Percentiles rank a stretch among this genome's conserved stretches.
Conservation (phyloP, 2,888 invertebrate genomes). For the Temnothorax ravouxi region DNA sequence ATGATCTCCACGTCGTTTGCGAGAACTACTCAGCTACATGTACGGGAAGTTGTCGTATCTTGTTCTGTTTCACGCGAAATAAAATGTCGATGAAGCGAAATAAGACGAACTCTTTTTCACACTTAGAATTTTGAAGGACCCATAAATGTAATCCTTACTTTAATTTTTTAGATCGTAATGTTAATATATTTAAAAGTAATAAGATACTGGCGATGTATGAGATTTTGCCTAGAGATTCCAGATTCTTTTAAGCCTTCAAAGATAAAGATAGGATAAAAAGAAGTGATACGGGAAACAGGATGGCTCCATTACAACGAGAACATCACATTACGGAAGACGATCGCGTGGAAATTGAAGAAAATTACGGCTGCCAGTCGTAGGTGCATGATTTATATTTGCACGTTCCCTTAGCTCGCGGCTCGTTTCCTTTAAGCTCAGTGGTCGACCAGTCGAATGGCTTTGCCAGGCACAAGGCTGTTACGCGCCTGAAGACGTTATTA, state of each 20-base stretch:
- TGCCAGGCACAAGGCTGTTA: conserved; percentile 54
- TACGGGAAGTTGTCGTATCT: conserved; percentile 6
- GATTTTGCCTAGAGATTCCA: background rate
- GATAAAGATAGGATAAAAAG: background rate
- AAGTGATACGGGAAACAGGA: conserved; percentile 32
- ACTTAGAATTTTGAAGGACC: background rate
- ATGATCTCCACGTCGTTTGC: conserved; percentile 17
- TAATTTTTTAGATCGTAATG: conserved; percentile 1
- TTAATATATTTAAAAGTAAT: background rate
- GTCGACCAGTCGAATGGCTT: conserved; percentile 53
- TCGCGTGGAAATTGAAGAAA: conserved; percentile 71
- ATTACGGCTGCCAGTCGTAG: conserved; percentile 69
- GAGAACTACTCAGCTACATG: conserved; percentile 16
- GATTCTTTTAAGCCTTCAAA: background rate
- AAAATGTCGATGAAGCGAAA: background rate
- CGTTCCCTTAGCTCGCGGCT: conserved; percentile 55
- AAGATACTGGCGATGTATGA: background rate
- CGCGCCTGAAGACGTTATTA: conserved; percentile 77
- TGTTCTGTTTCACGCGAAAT: conserved; percentile 10
- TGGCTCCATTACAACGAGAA: conserved; percentile 67
- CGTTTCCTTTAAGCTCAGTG: conserved; percentile 42
- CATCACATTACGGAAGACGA: conserved; percentile 63
- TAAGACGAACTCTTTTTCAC: background rate
- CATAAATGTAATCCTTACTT: background rate
- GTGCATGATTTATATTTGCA: conserved; percentile 67